Evolutionary conservation across 2,797 vertebrate species (phyloP).

Genomic region (Schizopygopsis pylzovi): DNA sequence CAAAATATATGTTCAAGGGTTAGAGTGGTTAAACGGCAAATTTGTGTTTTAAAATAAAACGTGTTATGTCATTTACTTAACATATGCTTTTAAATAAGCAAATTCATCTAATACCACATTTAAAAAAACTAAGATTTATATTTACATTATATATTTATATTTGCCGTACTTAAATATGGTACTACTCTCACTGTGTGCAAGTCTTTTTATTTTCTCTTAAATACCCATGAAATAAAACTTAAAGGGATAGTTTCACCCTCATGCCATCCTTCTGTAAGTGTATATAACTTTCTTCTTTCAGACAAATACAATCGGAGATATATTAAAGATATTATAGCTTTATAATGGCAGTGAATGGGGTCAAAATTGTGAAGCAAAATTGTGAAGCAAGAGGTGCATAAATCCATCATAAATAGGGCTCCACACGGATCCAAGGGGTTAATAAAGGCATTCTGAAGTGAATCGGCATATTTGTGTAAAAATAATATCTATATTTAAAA

Average conservation of each 20-base stretch:
- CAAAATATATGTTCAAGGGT: neutral
- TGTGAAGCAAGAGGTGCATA: neutral
- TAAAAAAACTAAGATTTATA: neutral
- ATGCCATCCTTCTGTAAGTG: neutral
- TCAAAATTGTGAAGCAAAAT: neutral
- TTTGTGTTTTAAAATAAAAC: neutral
- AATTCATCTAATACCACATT: neutral
- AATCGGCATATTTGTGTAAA: neutral
- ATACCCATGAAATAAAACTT: neutral
- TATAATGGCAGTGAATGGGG: neutral
- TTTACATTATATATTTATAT: neutral
- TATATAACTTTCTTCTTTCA: neutral
- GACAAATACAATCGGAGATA: neutral
- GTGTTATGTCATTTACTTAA: neutral
- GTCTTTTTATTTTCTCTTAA: neutral
- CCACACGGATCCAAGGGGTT: neutral
- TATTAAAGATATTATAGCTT: neutral
- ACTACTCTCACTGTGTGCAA: neutral
- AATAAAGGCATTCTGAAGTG: neutral
- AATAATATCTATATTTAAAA: neutral
- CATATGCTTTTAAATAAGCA: neutral
- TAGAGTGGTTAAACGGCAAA: neutral
- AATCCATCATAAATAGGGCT: no score
- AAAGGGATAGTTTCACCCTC: neutral
- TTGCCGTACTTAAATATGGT: no score